These are phyloP conservation scores for Watsonalla cultraria DNA, from an alignment of 2,888 invertebrate species.

Conservation along the genomic window DNA sequence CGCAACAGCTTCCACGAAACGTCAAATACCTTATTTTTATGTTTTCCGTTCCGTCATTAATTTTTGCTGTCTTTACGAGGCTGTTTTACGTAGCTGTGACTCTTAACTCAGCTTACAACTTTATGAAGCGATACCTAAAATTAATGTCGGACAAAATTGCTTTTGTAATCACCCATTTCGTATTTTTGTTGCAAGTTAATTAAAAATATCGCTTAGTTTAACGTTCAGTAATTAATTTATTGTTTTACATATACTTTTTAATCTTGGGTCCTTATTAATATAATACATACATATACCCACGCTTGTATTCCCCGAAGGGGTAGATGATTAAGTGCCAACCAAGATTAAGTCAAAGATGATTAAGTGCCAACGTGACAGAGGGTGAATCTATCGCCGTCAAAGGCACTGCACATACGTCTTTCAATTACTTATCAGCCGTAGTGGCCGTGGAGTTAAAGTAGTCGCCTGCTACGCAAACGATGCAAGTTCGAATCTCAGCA, in stretches of 20 bases:
- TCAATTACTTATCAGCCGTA: too few relatives aligned
- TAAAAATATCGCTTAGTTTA: conserved; percentile 15
- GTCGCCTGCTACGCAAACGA: too few relatives aligned
- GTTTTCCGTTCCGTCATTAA: conserved; percentile 33
- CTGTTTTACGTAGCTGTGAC: conserved; percentile 42
- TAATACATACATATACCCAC: too few relatives aligned
- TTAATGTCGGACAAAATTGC: conserved; percentile 39
- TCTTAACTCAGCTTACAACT: conserved; percentile 41
- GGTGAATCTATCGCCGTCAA: too few relatives aligned
- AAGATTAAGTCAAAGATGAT: too few relatives aligned
- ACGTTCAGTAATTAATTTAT: conserved; percentile 12
- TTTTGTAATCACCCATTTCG: conserved; percentile 18
- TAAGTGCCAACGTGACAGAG: too few relatives aligned
- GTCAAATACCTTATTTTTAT: conserved; percentile 33
- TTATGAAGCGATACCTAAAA: conserved; percentile 37
- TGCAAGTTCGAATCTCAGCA: too few relatives aligned
- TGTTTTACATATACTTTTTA: not conserved
- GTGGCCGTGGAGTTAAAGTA: too few relatives aligned
- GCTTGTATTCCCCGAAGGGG: too few relatives aligned
- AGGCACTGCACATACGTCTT: too few relatives aligned
- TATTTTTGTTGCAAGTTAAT: conserved; percentile 24
- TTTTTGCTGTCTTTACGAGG: conserved; percentile 46
- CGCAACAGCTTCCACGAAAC: conserved; percentile 16
- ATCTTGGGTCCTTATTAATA: too few relatives aligned
- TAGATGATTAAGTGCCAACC: too few relatives aligned